phyloP scores from a whole-genome alignment of 2,797 vertebrate species.

The Phaenicophaeus curvirostris region DNA sequence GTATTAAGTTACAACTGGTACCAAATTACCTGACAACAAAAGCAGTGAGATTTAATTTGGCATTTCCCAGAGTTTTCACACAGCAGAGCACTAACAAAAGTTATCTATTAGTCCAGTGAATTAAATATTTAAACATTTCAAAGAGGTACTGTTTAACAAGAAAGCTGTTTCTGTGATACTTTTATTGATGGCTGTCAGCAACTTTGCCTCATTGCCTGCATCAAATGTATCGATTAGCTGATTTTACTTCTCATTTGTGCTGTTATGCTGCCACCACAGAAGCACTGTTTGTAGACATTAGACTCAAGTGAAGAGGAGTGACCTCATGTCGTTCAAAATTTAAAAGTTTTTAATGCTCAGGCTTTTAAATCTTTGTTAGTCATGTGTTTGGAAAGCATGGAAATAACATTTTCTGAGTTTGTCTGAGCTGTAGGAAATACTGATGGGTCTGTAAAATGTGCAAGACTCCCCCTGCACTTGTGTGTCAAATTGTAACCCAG shows the following conservation, averaged over 20 bases:
- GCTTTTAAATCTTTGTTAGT: neutral
- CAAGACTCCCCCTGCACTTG: neutral
- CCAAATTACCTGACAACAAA: neutral
- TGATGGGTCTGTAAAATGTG: neutral
- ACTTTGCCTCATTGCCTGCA: neutral
- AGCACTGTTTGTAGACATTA: neutral
- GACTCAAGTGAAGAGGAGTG: neutral
- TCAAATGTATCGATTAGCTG: neutral
- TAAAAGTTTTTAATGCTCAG: neutral
- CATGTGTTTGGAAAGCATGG: neutral
- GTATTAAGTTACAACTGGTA: neutral
- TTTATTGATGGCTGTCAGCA: neutral
- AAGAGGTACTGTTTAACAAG: neutral
- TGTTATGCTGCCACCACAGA: accelerated
- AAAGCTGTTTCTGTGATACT: neutral
- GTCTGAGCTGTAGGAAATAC: neutral
- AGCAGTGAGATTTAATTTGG: neutral
- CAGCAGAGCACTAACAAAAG: neutral
- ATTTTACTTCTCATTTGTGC: neutral
- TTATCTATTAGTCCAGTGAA: neutral
- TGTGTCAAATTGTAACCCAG: neutral
- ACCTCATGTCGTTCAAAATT: neutral
- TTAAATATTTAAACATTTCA: neutral
- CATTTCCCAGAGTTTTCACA: neutral
- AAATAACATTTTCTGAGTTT: neutral